These are phyloP conservation scores for Herpailurus yagouaroundi DNA, from an alignment of 2,113 vertebrate genomes.

Conservation along the genomic window DNA sequence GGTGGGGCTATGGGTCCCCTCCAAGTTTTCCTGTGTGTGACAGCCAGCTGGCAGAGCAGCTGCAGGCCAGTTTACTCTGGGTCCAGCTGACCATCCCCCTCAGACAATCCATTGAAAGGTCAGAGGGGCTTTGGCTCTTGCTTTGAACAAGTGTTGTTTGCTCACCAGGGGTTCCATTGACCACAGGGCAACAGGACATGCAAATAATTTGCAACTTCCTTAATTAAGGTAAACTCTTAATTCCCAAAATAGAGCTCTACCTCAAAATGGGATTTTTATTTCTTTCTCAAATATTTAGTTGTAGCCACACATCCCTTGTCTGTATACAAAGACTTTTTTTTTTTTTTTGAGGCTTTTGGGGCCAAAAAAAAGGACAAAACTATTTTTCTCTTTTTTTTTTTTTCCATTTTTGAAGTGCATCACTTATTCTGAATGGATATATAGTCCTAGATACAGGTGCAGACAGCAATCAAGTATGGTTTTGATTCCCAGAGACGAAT, in stretches of 20 bases:
- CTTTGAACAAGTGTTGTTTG: slow-evolving; percentile 75
- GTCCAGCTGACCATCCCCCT: slow-evolving; percentile 76
- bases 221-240: slow-evolving; percentile 57
- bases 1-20: slow-evolving; percentile 63
- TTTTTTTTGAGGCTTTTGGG: background rate
- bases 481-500: background rate
- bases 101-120: slow-evolving; percentile 81
- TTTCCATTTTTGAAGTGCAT: background rate
- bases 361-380: background rate
- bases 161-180: slow-evolving; percentile 81
- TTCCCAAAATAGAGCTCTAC: background rate
- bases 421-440: background rate
- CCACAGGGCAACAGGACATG: slow-evolving; percentile 72
- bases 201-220: slow-evolving; percentile 79
- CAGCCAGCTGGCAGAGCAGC: slow-evolving; percentile 87
- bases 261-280: background rate
- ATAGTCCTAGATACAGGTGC: background rate
- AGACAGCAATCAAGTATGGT: background rate
- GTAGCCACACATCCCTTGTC: background rate
- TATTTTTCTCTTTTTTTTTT: background rate
- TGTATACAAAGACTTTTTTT: background rate
- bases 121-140: slow-evolving; percentile 76
- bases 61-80: slow-evolving; percentile 79
- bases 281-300: slow-evolving; percentile 1
- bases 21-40: slow-evolving; percentile 79